Conservation (phyloP, 2,888 invertebrate species). For the Cyrtodaria siliqua region DNA sequence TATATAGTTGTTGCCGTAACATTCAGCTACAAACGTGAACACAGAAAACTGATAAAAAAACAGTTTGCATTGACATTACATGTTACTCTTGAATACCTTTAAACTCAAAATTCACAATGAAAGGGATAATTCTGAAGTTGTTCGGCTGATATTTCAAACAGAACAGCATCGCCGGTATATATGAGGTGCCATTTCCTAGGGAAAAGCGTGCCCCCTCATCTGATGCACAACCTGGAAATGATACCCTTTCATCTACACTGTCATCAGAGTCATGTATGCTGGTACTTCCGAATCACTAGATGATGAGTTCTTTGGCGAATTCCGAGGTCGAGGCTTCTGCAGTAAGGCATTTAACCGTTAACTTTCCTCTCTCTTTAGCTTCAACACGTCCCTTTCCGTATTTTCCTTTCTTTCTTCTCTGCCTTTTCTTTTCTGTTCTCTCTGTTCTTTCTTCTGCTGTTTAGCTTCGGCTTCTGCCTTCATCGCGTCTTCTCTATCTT, state of each 20-base stretch:
- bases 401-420: neutral
- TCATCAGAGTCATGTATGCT: neutral
- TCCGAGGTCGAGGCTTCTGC: too few relatives aligned
- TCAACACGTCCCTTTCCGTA: neutral
- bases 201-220: constrained; percentile 3
- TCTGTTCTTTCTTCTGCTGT: neutral
- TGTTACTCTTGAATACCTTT: too few relatives aligned
- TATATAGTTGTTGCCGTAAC: too few relatives aligned
- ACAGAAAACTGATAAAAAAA: too few relatives aligned
- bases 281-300: neutral
- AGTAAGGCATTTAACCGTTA: too few relatives aligned
- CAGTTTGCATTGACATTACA: too few relatives aligned
- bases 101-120: too few relatives aligned
- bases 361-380: neutral
- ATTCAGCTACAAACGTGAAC: too few relatives aligned
- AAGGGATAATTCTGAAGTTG: too few relatives aligned
- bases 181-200: constrained; percentile 12
- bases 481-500: neutral
- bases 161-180: constrained; percentile 15
- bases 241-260: neutral
- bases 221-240: constrained; percentile 13
- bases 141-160: constrained; percentile 4
- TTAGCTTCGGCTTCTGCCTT: neutral
- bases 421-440: neutral
- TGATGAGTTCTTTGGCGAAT: neutral